Evolutionary conservation across 2,797 vertebrate species (phyloP), one percentile per base, ranked within the genome.

Genomic region (Lithobates pipiens): DNA sequence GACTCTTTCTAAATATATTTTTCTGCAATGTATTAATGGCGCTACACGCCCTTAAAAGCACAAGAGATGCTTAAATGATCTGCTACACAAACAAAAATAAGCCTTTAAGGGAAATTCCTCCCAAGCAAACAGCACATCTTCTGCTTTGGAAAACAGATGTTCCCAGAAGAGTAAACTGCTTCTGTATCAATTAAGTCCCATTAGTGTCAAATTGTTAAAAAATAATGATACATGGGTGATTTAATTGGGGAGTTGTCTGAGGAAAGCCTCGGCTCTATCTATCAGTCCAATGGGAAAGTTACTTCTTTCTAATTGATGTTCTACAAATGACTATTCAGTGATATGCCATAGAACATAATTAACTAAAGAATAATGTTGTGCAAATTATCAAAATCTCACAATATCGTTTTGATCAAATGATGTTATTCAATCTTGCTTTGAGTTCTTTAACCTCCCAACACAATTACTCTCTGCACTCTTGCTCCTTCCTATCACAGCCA

Each of bases 41-140:
- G 25, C 69, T 36, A 70, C 72, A 81, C 84, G 10, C 78, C 78
- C 72, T 81, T 80, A 85, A 85, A 85, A 80, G 77, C 84, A 39
- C 65, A 54, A 68, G 61, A 80, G 77, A 69, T 54, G 61, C 84
- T 42, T 65, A 67, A 81, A 85, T 85, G 54, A 85, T 81, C 84
- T 81, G 29, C 72, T 81, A 71, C 44, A 75, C 84, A 85, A 85
- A 76, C 84, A 85, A 61, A 61, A 85, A 80, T 85, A 85, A 85
- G 77, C 77, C 61, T 68, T 85, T 85, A 85, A 81, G 70, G 81
- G 77, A 54, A 81, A 81, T 85, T 85, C 63, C 78, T 81, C 72
- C 39, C 42, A 39, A 77, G 54, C 76, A 57, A 85, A 85, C 78
- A 85, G 67, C 67, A 36, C 46, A 42, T 76, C 44, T 32, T 69